Evolutionary conservation across 2,888 invertebrate genomes (phyloP).

Genomic region (Noctua fimbriata): DNA sequence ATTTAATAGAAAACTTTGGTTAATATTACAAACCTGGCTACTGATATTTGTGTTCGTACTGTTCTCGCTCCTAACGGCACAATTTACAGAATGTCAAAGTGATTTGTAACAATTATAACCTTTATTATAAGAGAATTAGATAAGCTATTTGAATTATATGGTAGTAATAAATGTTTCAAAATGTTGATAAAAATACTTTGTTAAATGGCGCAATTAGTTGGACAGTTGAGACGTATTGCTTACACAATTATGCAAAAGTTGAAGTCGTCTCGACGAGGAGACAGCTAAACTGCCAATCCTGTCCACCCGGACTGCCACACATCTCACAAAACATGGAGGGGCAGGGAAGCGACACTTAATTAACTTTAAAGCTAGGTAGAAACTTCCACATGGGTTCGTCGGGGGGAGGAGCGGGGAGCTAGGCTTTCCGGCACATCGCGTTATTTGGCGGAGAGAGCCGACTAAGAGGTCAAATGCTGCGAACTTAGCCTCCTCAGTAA

Average conservation of each 20-base stretch:
- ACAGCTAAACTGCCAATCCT: slow-evolving; percentile 75
- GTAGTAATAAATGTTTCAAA: slow-evolving; percentile 50
- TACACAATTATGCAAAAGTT: slow-evolving; percentile 67
- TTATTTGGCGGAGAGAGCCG: slow-evolving; percentile 76
- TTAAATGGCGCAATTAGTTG: slow-evolving; percentile 35
- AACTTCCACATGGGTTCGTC: slow-evolving; percentile 73
- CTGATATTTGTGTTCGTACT: slow-evolving; percentile 9
- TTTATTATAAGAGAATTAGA: slow-evolving; percentile 41
- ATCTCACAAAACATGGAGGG: slow-evolving; percentile 77
- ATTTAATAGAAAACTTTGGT: not conserved
- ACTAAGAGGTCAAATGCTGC: slow-evolving; percentile 78
- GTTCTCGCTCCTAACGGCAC: slow-evolving; percentile 14
- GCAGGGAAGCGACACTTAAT: slow-evolving; percentile 79
- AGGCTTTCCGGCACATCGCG: slow-evolving; percentile 74
- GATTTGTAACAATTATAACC: slow-evolving; percentile 50
- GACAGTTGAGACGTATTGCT: slow-evolving; percentile 59
- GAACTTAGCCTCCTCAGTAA: slow-evolving; percentile 77
- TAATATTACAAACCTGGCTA: not conserved
- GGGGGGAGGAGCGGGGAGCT: slow-evolving; percentile 60
- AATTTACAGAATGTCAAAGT: slow-evolving; percentile 40
- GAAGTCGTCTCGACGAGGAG: slow-evolving; percentile 67
- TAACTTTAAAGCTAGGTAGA: slow-evolving; percentile 84
- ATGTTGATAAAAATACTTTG: slow-evolving; percentile 50
- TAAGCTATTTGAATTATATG: slow-evolving; percentile 42
- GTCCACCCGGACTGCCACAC: slow-evolving; percentile 75